phyloP scores from a whole-genome alignment of 2,113 vertebrate species.

The Planiliza haematocheilus region DNA sequence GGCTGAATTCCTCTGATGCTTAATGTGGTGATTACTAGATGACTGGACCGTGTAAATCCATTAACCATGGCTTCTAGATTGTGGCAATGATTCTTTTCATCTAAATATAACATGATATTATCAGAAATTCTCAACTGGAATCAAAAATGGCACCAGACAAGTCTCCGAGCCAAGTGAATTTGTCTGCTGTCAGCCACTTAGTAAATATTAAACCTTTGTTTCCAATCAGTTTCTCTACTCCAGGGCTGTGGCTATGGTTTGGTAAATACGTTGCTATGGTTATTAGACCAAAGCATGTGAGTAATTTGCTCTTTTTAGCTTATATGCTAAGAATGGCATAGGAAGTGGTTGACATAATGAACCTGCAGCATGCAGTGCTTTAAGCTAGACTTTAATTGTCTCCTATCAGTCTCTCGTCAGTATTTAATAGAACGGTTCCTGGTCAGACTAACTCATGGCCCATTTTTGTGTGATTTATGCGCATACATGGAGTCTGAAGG shows the following conservation, averaged over 20 bases:
- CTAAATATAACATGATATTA: background rate
- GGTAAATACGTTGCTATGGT: background rate
- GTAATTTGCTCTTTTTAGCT: constrained; percentile 1
- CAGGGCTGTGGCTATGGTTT: background rate
- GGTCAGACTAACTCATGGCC: background rate
- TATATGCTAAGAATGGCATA: background rate
- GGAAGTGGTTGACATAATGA: constrained; percentile 13
- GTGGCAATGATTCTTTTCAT: background rate
- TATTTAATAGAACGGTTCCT: background rate
- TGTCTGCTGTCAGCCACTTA: background rate
- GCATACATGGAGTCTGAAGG: constrained; percentile 13
- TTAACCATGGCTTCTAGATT: constrained; percentile 2
- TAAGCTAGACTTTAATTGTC: background rate
- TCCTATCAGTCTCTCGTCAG: background rate
- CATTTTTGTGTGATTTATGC: background rate
- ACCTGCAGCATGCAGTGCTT: background rate
- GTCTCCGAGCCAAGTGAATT: background rate
- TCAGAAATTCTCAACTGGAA: background rate
- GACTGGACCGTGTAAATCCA: constrained; percentile 1
- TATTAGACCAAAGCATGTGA: background rate
- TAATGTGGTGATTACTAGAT: constrained; percentile 12
- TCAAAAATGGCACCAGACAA: background rate
- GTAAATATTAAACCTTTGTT: background rate
- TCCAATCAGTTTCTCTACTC: background rate
- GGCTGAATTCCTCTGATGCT: background rate